Evolutionary conservation across 2,113 vertebrate genomes (phyloP), one percentile per base, ranked within the genome.

Genomic region (Globicephala melas): DNA sequence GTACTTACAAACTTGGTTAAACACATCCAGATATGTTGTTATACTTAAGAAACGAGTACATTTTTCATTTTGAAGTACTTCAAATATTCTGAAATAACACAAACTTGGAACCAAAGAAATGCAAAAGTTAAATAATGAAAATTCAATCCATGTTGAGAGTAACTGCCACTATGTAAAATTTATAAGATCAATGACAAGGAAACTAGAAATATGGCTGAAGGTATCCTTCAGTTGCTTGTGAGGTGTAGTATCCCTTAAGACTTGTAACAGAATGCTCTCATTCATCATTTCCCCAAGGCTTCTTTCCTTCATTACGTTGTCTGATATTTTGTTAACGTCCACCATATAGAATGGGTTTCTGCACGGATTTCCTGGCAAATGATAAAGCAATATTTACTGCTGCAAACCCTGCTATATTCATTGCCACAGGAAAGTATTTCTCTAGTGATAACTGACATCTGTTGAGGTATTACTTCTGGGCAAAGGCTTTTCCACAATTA

Each of bases 351-450:
- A 41, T 60, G 26, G 68, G 41, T 82, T 74, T 74, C n/a, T 63
- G 18, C 15, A 60, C 33, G 15, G 47, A 62, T 25, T 86, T 85
- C 47, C 36, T 89, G 2, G 31, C 12, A 93, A 53, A 79, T 13
- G 68, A 94, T 98, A n/a, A 93, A 77, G 50, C 96, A 95, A 0
- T 96, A 96, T 60, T 91, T 97, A 60, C 77, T 89, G 89, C 93
- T 98, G 8, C 70, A 98, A 98, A 93, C 70, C 70, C 95, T 97
- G 97, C 8, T 31, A 44, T 58, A 84, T 87, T 38, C 60, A 76
- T 33, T 38, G 3, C 53, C 80, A 92, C 7, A 62, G 33, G 28
- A 91, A 95, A 60, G 53, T 71, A 85, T 63, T 80, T 96, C 76
- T 79, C 68, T 71, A 15, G 20, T 91, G n/a, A 93, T 73, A 77